Percentiles rank a stretch among this genome's conserved stretches.
Evolutionary conservation across 2,888 invertebrate genomes (phyloP).

Genomic region (Brassicogethes aeneus): DNA sequence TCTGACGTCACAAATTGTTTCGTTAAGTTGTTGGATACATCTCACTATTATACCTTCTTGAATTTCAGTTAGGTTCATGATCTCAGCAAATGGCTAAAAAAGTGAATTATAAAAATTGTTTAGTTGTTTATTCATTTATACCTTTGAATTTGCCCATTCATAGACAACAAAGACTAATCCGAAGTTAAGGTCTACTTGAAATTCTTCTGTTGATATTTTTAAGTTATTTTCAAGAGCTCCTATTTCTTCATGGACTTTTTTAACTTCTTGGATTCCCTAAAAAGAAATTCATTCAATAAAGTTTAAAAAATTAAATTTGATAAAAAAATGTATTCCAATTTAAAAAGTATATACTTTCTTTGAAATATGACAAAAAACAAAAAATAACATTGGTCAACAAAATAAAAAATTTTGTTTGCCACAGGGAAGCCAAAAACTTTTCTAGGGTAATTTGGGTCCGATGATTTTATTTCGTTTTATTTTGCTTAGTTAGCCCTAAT

Average conservation of each 20-base stretch:
- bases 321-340: no score
- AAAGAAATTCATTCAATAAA: slow-evolving; percentile 11
- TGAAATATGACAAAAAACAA: no score
- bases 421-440: no score
- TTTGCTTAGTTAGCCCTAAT: no score
- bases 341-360: no score
- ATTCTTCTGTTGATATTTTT: slow-evolving; percentile 45
- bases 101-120: slow-evolving; percentile 4
- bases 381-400: no score
- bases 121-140: slow-evolving; percentile 28
- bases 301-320: no score
- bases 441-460: no score
- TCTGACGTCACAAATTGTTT: slow-evolving; percentile 79
- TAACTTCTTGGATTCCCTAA: slow-evolving; percentile 64
- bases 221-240: slow-evolving; percentile 55
- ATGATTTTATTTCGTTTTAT: no score
- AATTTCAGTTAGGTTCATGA: slow-evolving; percentile 85
- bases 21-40: slow-evolving; percentile 93
- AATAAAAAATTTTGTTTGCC: no score
- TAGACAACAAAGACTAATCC: slow-evolving; percentile 90
- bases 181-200: slow-evolving; percentile 68
- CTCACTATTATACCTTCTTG: slow-evolving; percentile 98
- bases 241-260: slow-evolving; percentile 59
- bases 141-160: slow-evolving; percentile 90
- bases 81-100: slow-evolving; percentile 77